Base-by-base conservation (phyloP, 2,113 vertebrate species). In the Alligator sinensis region DNA sequence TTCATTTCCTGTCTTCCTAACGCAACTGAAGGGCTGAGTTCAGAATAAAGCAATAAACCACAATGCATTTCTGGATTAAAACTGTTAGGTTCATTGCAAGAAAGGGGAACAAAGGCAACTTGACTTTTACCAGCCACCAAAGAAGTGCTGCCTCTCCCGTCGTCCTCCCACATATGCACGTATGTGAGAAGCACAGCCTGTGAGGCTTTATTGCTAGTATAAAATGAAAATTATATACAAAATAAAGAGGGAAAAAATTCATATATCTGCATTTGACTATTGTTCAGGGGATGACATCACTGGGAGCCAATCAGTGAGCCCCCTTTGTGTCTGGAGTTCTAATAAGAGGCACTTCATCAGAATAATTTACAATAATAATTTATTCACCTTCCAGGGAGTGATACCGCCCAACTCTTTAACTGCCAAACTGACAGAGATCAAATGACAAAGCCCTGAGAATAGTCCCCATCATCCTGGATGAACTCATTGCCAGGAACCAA, bases 241-340 rank as follows among this genome's bases (percentile, higher is more conserved):
- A 95, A 86, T 61, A 61, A 9, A 94, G 89, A 64, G 0, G 16
- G 47, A 81, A 84, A 83, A 88, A 95, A 88, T 82, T 79, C 1
- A 15, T 76, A 59, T 91, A 82, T 87, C 79, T 91, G 83, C 3
- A 0, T 91, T 88, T 80, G 84, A 87, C 93, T 86, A 89, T 90
- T 89, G 93, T 87, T 96, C 95, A 9, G 91, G 84, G 87, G 86
- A 96, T 97, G 97, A 97, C 96, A 96, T 97, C 97, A 97, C 94
- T 88, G 62, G 1, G 34, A 96, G 89, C 97, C 97, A 97, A 97
- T 97, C 96, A 89, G 91, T 78, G 90, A 68, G 58, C 86, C 92
- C 61, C 86, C 95, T 97, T 97, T 96, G 95, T 97, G 95, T 95
- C 95, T 96, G 89, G 89, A 93, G 94, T 95, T 92, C 96, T 95